These are phyloP conservation scores for Basileuterus tristriatus DNA, from an alignment of 2,797 vertebrate species.

Conservation along the genomic window DNA sequence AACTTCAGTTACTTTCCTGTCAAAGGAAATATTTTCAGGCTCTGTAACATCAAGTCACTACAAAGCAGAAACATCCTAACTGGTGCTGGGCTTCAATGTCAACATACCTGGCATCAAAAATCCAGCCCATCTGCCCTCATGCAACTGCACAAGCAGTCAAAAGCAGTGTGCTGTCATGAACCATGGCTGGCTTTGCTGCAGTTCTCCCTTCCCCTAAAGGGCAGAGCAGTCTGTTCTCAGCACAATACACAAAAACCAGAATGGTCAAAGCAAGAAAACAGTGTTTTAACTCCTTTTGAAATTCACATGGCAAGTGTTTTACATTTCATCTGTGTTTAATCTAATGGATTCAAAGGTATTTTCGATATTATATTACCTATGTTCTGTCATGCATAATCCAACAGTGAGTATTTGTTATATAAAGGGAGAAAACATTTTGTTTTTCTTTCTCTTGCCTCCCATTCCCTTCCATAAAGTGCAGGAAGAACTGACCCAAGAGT, in stretches of 20 bases:
- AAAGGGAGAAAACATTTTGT: background rate
- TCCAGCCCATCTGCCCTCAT: background rate
- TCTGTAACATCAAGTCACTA: background rate
- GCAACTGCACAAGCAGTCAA: background rate
- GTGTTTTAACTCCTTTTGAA: background rate
- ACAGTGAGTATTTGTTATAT: background rate
- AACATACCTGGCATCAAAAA: background rate
- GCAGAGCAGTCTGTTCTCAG: background rate
- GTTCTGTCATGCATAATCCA: background rate
- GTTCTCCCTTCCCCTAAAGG: background rate
- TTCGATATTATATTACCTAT: background rate
- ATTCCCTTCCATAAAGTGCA: background rate
- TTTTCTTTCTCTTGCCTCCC: background rate
- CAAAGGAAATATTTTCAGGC: background rate
- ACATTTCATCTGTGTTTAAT: background rate
- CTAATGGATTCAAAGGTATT: background rate
- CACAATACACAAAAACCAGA: background rate
- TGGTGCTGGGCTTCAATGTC: background rate
- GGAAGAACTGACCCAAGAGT: background rate
- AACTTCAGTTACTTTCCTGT: background rate
- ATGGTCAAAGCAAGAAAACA: background rate
- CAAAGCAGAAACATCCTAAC: background rate
- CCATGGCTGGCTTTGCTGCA: fast-evolving
- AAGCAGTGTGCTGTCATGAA: background rate
- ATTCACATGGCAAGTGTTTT: background rate